phyloP scores from a whole-genome alignment of 2,888 invertebrate species.

The Drosophila neotestacea region DNA sequence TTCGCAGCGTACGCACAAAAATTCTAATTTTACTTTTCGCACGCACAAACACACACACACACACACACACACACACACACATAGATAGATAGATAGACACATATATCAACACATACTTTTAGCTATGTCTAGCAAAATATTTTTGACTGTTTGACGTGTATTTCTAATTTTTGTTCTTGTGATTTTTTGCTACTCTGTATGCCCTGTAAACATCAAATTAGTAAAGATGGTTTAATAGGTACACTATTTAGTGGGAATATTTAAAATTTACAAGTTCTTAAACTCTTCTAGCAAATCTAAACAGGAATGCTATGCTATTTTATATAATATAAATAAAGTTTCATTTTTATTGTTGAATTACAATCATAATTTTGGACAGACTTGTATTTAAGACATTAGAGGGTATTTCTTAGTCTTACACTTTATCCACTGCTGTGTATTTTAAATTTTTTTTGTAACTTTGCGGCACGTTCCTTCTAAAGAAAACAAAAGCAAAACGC shows the following conservation, averaged over 20 bases:
- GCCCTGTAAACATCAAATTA: slow-evolving; percentile 11
- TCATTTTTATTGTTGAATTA: too few species aligned
- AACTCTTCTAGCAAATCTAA: too few species aligned
- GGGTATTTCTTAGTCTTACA: slow-evolving; percentile 3
- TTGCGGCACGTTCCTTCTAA: slow-evolving; percentile 57
- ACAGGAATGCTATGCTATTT: too few species aligned
- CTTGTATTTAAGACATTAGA: neutral
- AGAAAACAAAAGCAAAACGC: slow-evolving; percentile 56
- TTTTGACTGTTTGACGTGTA: slow-evolving; percentile 49
- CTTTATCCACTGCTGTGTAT: too few species aligned
- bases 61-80: slow-evolving; percentile 32
- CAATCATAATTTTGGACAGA: too few species aligned
- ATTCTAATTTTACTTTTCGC: slow-evolving; percentile 80
- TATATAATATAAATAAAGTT: too few species aligned
- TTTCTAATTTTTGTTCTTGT: slow-evolving; percentile 55
- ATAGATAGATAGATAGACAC: slow-evolving; percentile 25
- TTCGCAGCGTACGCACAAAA: slow-evolving; percentile 75
- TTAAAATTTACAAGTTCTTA: too few species aligned
- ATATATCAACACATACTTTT: slow-evolving; percentile 16
- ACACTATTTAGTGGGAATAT: neutral
- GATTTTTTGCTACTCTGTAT: slow-evolving; percentile 38
- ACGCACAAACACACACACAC: slow-evolving; percentile 49
- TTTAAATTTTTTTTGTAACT: slow-evolving; percentile 13
- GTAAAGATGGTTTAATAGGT: neutral
- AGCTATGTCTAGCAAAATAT: slow-evolving; percentile 45